Evolutionary conservation across 2,888 invertebrate genomes (phyloP).

Genomic region (Drosophila greeni): DNA sequence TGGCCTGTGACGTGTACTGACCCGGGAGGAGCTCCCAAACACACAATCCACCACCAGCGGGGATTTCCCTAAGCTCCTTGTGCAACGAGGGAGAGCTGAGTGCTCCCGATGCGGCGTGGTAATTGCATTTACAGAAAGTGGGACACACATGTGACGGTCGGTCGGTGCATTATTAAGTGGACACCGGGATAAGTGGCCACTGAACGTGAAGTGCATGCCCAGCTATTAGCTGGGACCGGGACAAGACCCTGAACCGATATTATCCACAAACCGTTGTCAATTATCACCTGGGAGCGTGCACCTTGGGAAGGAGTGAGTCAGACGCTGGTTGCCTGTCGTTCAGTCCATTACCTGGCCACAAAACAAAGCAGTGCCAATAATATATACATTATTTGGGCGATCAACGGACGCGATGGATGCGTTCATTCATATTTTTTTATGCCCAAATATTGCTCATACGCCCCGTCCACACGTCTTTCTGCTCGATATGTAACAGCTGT

Average conservation of each 20-base stretch:
- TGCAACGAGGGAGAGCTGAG: background rate
- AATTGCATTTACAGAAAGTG: constrained; percentile 63
- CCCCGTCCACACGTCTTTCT: constrained; percentile 17
- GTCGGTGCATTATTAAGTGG: constrained; percentile 40
- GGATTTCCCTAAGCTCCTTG: constrained; percentile 31
- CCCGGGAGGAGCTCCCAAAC: background rate
- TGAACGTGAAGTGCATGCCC: constrained; percentile 18
- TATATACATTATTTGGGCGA: constrained; percentile 2
- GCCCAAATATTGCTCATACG: constrained; percentile 57
- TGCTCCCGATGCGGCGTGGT: constrained; percentile 45
- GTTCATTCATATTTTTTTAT: constrained; percentile 69
- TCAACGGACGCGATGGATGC: constrained; percentile 18
- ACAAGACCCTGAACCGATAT: constrained; percentile 11
- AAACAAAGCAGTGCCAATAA: constrained; percentile 50
- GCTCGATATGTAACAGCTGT: constrained; percentile 62
- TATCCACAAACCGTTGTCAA: constrained; percentile 16
- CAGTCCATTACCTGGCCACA: constrained; percentile 8
- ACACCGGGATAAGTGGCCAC: constrained; percentile 23
- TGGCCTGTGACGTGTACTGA: constrained; percentile 38
- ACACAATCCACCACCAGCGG: constrained; percentile 23
- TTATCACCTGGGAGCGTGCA: constrained; percentile 34
- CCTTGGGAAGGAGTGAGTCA: constrained; percentile 51
- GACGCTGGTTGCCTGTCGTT: constrained; percentile 7
- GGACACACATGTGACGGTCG: constrained; percentile 49
- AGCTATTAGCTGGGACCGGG: constrained; percentile 6